phyloP scores from a whole-genome alignment of 2,797 vertebrate genomes.

The Erpetoichthys calabaricus region DNA sequence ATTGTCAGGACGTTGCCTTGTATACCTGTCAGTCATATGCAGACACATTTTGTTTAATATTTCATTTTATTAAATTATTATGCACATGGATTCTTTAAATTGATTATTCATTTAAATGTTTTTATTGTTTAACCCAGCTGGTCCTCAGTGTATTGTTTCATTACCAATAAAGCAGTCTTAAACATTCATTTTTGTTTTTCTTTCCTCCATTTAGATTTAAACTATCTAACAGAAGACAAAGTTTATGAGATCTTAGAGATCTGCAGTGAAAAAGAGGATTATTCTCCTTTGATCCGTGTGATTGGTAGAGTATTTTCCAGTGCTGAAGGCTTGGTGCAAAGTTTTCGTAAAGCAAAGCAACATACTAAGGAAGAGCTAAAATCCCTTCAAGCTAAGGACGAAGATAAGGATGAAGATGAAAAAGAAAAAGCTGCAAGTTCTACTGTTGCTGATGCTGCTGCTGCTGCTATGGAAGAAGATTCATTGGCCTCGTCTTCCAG shows the following conservation, averaged over 20 bases:
- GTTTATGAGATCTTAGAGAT: constrained; percentile 74
- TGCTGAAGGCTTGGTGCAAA: constrained; percentile 77
- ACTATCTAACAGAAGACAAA: constrained; percentile 77
- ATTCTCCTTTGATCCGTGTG: constrained; percentile 74
- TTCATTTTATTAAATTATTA: no score
- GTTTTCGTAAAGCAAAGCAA: constrained; percentile 74
- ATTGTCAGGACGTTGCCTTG: no score
- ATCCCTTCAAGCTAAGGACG: constrained; percentile 89
- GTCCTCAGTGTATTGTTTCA: no score
- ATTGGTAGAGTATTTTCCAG: constrained; percentile 86
- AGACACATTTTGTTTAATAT: no score
- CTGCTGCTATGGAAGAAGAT: constrained; percentile 55
- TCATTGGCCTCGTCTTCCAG: constrained; percentile 58
- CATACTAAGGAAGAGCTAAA: constrained; percentile 63
- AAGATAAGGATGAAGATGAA: constrained; percentile 79
- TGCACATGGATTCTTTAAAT: no score
- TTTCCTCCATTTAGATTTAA: constrained; percentile 56
- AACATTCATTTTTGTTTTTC: no score
- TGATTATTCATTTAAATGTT: no score
- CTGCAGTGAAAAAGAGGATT: constrained; percentile 79
- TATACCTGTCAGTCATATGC: no score
- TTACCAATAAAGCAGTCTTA: no score
- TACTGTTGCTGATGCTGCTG: constrained; percentile 41
- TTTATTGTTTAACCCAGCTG: no score
- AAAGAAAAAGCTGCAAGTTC: constrained; percentile 75